Evolutionary conservation across 2,888 invertebrate species (phyloP).

Genomic region (Tanytarsus gracilentus): DNA sequence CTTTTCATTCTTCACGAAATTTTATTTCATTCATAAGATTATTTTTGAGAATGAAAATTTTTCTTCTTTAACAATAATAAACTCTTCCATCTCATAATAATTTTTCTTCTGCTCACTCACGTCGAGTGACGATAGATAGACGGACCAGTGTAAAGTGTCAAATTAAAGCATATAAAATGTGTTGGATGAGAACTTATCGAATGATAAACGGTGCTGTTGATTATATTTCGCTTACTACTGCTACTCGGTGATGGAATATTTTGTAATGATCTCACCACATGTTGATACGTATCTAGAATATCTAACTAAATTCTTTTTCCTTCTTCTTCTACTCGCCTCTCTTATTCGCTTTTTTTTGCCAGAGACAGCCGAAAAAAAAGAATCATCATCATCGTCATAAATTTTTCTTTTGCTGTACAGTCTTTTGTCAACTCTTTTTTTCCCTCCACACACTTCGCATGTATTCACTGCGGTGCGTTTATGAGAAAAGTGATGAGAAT

Average conservation of each 20-base stretch:
- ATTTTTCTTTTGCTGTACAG: not conserved
- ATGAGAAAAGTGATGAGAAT: not conserved
- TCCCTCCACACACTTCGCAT: not conserved
- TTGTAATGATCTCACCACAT: not conserved
- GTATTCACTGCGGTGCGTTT: not conserved
- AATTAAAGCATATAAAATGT: not conserved
- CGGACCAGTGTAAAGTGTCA: not conserved
- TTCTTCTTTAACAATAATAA: not conserved
- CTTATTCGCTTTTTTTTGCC: too few relatives aligned
- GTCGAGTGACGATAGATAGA: not conserved
- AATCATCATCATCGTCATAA: not conserved
- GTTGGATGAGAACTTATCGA: not conserved
- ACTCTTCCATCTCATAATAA: not conserved
- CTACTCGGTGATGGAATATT: not conserved
- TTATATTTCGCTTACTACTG: not conserved
- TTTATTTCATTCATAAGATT: not conserved
- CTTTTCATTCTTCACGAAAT: not conserved
- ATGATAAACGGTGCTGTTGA: not conserved
- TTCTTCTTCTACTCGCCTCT: not conserved
- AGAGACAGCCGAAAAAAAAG: not conserved
- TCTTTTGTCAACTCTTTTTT: not conserved
- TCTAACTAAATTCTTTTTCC: not conserved
- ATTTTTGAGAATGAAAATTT: not conserved
- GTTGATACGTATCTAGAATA: conserved; percentile 4
- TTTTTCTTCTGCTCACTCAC: not conserved